Base-by-base conservation (phyloP, 2,888 invertebrate species). In the Metacarcinus magister region DNA sequence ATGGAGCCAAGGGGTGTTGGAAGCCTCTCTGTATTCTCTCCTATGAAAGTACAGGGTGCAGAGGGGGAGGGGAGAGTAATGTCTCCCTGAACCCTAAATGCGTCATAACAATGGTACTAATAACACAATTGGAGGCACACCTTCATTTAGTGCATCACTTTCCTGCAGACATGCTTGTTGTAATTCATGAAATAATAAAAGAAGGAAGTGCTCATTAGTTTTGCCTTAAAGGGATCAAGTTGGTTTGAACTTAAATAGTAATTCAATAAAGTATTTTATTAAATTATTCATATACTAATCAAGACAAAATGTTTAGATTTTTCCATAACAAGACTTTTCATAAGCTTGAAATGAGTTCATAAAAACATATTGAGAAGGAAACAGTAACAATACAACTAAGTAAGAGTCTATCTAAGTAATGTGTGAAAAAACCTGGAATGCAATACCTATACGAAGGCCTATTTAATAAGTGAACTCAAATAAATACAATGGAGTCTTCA, bases 371-470 rank as follows among this genome's bases (percentile, higher is more conserved):
- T n/a, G 67, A 87, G 39, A 87, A 87, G 13, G 19, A 87, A 87
- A 87, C 39, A 39, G 39, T 87, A 39, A 87, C 87, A 87, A 13
- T n/a, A 16, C 28, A 28, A 28, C 87, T 87, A 32, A 87, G 32
- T 39, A 39, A 75, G 67, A 75, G 75, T n/a, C 75, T 28, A 28
- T 28, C 75, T 28, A 39, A 87, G 87, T 87, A 87, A 32, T 87
- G 39, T 16, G n/a, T 87, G 75, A 82, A 87, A 87, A 39, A 87
- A 32, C 87, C n/a, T 87, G 87, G 87, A 87, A 87, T 87, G 87
- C 87, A 87, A 10, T 39, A 39, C 87, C 87, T 87, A 39, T 16
- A 87, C 16, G 39, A 32, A 87, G 87, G 87, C 87, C 87, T 87
- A 39, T 87, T 87, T 16, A 87, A 39, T 39, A 39, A 87, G 39